phyloP scores from a whole-genome alignment of 2,113 vertebrate species.

The Takifugu bimaculatus region DNA sequence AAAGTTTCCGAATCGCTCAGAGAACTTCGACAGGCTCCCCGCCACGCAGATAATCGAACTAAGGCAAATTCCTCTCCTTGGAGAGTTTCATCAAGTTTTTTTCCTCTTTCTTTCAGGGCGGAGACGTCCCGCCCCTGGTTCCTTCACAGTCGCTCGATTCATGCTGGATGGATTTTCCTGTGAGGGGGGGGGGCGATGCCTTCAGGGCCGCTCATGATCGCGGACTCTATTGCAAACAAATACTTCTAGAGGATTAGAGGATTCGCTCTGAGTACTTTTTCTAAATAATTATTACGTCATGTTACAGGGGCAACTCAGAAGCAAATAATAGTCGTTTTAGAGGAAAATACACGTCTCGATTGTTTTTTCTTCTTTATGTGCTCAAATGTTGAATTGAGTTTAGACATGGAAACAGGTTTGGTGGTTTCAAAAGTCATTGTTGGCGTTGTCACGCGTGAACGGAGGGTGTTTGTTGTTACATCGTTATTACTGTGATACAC shows the following conservation, averaged over 20 bases:
- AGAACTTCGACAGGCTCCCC: conserved; percentile 15
- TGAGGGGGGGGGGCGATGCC: conserved; percentile 21
- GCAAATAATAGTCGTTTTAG: too few relatives aligned
- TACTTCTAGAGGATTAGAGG: neutral
- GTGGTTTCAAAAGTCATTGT: too few relatives aligned
- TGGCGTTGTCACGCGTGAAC: too few relatives aligned
- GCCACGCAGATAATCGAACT: conserved; percentile 39
- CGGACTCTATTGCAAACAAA: conserved; percentile 1
- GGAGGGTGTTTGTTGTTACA: too few relatives aligned
- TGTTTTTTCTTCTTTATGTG: too few relatives aligned
- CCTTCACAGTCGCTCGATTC: conserved; percentile 39
- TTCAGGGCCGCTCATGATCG: conserved; percentile 5
- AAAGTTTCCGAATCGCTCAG: conserved; percentile 5
- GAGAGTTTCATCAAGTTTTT: conserved; percentile 35
- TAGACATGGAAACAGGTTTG: too few relatives aligned
- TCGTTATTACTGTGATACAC: too few relatives aligned
- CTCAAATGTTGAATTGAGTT: too few relatives aligned
- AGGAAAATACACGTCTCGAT: too few relatives aligned
- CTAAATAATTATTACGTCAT: too few relatives aligned
- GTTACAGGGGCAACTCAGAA: too few relatives aligned
- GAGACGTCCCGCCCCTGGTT: conserved; percentile 62
- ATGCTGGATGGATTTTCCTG: conserved; percentile 25
- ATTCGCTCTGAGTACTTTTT: too few relatives aligned
- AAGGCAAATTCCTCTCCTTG: conserved; percentile 46
- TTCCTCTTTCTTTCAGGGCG: conserved; percentile 44